Conservation (phyloP, 2,888 invertebrate genomes). For the Nemapogon koenigi region DNA sequence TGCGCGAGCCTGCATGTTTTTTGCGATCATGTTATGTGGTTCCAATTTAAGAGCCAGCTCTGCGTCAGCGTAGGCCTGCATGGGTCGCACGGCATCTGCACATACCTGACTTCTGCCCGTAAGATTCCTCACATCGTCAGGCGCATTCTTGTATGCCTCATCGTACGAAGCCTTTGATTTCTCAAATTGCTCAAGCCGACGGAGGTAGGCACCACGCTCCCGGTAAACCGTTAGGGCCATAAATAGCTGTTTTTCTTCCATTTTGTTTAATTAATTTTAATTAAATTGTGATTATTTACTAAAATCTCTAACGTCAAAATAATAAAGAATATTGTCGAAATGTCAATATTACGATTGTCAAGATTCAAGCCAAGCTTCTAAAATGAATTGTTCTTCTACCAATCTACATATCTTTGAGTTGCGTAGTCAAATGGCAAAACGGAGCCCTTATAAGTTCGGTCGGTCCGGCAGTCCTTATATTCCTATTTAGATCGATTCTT, state of each 20-base stretch:
- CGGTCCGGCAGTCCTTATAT: no score
- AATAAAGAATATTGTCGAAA: no score
- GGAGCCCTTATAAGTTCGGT: no score
- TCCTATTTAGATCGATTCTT: no score
- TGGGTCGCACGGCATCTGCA: slow-evolving; percentile 45
- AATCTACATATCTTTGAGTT: no score
- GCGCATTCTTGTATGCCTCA: slow-evolving; percentile 36
- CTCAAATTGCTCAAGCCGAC: slow-evolving; percentile 50
- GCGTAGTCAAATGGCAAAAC: no score
- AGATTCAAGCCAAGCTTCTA: no score
- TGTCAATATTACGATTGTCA: no score
- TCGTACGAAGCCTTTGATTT: slow-evolving; percentile 49
- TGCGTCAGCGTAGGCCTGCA: slow-evolving; percentile 47
- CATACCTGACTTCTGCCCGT: slow-evolving; percentile 50
- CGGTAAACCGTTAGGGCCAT: slow-evolving; percentile 50
- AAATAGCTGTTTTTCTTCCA: slow-evolving; percentile 47
- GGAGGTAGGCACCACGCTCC: slow-evolving; percentile 44
- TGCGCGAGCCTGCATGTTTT: slow-evolving; percentile 51
- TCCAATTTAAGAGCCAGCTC: slow-evolving; percentile 46
- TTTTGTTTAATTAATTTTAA: slow-evolving; percentile 21
- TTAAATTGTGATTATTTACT: not conserved
- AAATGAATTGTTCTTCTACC: no score
- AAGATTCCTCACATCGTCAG: slow-evolving; percentile 43
- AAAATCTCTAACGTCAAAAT: not conserved
- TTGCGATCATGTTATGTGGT: slow-evolving; percentile 46